Evolutionary conservation across 2,797 vertebrate genomes (phyloP).

Genomic region (Epinephelus coioides): DNA sequence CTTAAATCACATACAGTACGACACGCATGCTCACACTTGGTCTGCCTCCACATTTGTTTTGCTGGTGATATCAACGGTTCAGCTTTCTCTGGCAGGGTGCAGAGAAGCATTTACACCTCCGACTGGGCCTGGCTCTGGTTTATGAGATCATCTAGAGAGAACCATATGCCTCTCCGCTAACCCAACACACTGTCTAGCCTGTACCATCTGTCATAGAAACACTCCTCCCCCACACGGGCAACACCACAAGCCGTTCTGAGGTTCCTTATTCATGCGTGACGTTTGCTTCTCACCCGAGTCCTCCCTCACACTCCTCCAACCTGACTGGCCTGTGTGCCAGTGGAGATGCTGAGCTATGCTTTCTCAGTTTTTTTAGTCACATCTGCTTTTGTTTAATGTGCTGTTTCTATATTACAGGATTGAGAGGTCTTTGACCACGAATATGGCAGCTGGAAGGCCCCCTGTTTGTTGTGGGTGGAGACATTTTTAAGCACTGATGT

Average conservation of each 20-base stretch:
- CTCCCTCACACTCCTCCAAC: neutral
- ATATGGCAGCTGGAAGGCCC: no score
- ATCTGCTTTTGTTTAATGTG: conserved; percentile 15
- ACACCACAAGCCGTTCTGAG: conserved; percentile 32
- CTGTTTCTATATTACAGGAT: conserved; percentile 6
- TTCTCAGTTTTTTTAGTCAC: conserved; percentile 25
- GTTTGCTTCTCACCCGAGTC: conserved; percentile 36
- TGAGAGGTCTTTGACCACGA: neutral
- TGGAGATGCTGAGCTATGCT: conserved; percentile 36
- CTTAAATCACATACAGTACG: conserved; percentile 9
- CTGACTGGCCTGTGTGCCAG: conserved; percentile 41
- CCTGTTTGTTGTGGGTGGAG: neutral
- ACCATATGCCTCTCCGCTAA: conserved; percentile 80
- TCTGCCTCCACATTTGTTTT: conserved; percentile 24
- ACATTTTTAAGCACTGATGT: neutral
- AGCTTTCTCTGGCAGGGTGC: conserved; percentile 49
- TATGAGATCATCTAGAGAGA: conserved; percentile 71
- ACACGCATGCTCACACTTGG: conserved; percentile 10
- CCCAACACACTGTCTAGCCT: conserved; percentile 63
- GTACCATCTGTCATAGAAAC: conserved; percentile 77
- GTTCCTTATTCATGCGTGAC: conserved; percentile 56
- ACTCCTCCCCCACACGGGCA: conserved; percentile 37
- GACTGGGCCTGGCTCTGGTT: conserved; percentile 57
- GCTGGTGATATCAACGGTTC: conserved; percentile 36
- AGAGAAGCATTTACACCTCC: conserved; percentile 69